A percentile compares a stretch with the other conserved stretches of the same genome.
phyloP scores from a whole-genome alignment of 2,888 invertebrate genomes.

The Laspeyria flexula region DNA sequence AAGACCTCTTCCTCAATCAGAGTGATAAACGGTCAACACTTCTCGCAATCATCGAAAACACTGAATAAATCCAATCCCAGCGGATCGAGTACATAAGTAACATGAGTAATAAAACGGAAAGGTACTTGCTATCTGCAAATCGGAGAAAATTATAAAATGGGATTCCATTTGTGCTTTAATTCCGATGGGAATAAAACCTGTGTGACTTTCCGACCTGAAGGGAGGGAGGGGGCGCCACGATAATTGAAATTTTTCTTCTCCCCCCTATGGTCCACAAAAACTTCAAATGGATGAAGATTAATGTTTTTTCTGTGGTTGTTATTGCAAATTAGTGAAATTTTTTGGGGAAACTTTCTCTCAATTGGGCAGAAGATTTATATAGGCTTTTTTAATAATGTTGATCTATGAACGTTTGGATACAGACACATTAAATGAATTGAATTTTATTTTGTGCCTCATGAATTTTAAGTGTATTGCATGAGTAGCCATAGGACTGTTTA shows the following conservation, averaged over 20 bases:
- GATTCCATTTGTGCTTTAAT: constrained; percentile 68
- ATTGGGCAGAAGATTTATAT: constrained; percentile 34
- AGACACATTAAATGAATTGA: not conserved
- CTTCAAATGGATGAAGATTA: constrained; percentile 50
- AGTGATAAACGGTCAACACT: constrained; percentile 1
- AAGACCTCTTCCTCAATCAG: not conserved
- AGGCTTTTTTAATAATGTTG: constrained; percentile 20
- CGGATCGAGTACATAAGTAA: constrained; percentile 23
- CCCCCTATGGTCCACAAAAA: constrained; percentile 48
- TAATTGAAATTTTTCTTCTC: constrained; percentile 74
- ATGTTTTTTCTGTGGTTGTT: constrained; percentile 48
- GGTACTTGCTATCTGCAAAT: constrained; percentile 49
- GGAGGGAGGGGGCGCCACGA: constrained; percentile 44
- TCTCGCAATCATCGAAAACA: constrained; percentile 7
- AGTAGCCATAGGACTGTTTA: too few species aligned
- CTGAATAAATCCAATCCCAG: constrained; percentile 19
- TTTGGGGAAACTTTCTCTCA: constrained; percentile 25
- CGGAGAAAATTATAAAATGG: constrained; percentile 68
- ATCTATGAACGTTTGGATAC: constrained; percentile 19
- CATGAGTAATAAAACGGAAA: constrained; percentile 40
- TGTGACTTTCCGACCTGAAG: constrained; percentile 52
- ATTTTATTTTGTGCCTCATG: too few species aligned
- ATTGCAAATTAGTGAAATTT: constrained; percentile 45
- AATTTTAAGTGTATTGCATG: not conserved
- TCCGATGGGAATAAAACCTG: constrained; percentile 64